Conservation (phyloP, 2,113 vertebrate species). For the Cairina moschata region DNA sequence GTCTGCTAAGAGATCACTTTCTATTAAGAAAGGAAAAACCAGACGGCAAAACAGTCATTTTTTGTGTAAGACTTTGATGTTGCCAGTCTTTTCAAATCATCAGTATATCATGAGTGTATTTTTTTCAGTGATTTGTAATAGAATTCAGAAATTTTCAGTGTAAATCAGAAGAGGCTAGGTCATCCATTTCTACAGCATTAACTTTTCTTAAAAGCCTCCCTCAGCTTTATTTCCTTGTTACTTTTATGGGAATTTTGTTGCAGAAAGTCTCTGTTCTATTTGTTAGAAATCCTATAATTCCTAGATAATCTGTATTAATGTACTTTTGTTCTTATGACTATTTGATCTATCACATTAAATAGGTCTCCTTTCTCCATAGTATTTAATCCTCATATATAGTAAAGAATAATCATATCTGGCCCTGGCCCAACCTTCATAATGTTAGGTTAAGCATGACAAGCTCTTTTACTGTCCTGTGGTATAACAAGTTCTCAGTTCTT, state of each 20-base stretch:
- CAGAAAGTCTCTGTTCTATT: background rate
- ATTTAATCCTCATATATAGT: background rate
- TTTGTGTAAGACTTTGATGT: background rate
- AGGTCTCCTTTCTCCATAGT: background rate
- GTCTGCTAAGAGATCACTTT: background rate
- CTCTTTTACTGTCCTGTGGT: background rate
- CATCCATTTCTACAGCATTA: background rate
- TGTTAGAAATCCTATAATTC: background rate
- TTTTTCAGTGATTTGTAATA: background rate
- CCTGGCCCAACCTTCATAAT: background rate
- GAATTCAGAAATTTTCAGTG: background rate
- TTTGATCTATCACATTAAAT: conserved; percentile 3
- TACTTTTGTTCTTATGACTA: background rate
- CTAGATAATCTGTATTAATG: background rate
- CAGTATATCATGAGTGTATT: background rate
- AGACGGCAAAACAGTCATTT: background rate
- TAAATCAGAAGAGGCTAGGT: background rate
- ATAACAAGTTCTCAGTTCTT: background rate
- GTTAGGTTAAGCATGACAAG: background rate
- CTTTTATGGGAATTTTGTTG: background rate
- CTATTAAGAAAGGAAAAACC: background rate
- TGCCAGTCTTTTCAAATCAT: background rate
- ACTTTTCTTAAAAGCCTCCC: background rate
- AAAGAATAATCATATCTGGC: background rate
- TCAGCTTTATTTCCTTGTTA: background rate